Base-by-base conservation (phyloP, 1,140 invertebrate genomes). In the Ptiloglossa arizonensis region DNA sequence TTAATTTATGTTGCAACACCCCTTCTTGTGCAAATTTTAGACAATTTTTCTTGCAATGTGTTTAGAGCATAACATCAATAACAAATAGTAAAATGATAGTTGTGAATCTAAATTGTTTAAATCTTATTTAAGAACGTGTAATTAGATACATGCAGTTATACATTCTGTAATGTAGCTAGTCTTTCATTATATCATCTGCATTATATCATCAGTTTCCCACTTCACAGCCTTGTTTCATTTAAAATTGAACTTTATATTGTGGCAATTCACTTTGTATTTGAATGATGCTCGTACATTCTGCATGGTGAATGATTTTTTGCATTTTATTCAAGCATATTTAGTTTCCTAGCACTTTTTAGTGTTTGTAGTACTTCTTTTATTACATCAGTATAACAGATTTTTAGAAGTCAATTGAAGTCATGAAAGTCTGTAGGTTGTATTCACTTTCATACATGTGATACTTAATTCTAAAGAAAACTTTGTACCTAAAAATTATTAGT, bases 261-360 rank as follows among this genome's bases (percentile, higher is more conserved):
- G 29, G 9, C 68, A 70, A 24, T 46, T 77, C 4, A 62, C n/a
- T 52, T 78, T 62, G 32, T 59, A 80, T 50, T 52, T 60, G 78
- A 67, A 75, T 69, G 64, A 66, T 52, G 35, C 44, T 66, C 52
- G 46, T 46, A 46, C 64, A 66, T 68, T 72, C 57, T 67, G 77
- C 77, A 79, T 79, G 77, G 38, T 29, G 63, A 77, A 77, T 77
- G 74, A 67, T 35, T 19, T 52, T 69, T 57, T 69, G 64, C 54
- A 68, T 76, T 44, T 24, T 60, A 19, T 71, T 5, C 11, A 57
- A 57, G 29, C 35, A 66, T 71, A 48, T 44, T 59, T 48, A 48
- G 32, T 67, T 44, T 44, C 17, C 1, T 73, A 63, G 59, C 27
- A 24, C 22, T 24, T 50, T 24, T 27, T 38, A 32, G 19, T 60